Evolutionary conservation across 2,888 invertebrate species (phyloP).

Genomic region (Metopia argyrocephala): DNA sequence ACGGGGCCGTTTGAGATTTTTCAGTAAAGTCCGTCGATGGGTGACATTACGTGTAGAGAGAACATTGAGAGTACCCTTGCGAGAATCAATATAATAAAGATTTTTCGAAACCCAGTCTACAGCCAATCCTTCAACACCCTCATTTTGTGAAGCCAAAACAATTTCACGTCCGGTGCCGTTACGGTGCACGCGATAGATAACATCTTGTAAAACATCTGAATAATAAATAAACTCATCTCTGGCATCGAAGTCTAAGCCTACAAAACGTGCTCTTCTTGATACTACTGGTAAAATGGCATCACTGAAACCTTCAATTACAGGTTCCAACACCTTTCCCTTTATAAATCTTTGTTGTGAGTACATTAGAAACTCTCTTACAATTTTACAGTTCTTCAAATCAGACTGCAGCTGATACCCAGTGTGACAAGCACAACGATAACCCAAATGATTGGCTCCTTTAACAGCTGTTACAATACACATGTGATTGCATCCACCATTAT

Average conservation of each 20-base stretch:
- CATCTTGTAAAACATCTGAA: constrained; percentile 97
- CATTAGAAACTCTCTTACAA: constrained; percentile 93
- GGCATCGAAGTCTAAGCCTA: constrained; percentile 96
- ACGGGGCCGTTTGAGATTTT: constrained; percentile 93
- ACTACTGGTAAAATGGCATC: constrained; percentile 97
- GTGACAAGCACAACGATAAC: constrained; percentile 94
- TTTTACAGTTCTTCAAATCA: constrained; percentile 88
- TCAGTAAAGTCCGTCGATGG: constrained; percentile 89
- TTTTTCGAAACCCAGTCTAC: constrained; percentile 98
- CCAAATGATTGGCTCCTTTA: constrained; percentile 84
- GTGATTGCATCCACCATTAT: constrained; percentile 94
- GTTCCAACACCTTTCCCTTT: constrained; percentile 93
- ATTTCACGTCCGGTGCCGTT: constrained; percentile 91
- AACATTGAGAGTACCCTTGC: constrained; percentile 96
- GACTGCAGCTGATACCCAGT: constrained; percentile 89
- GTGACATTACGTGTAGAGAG: constrained; percentile 92
- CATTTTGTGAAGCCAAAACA: constrained; percentile 96
- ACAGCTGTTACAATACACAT: constrained; percentile 94
- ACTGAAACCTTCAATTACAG: constrained; percentile 93
- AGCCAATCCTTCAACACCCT: constrained; percentile 96
- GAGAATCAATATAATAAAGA: constrained; percentile 95
- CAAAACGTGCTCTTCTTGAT: constrained; percentile 93
- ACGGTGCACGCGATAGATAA: constrained; percentile 90
- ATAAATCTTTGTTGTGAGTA: constrained; percentile 97
- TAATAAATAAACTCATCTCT: constrained; percentile 95